Conservation (phyloP, 2,888 invertebrate species). For the Cancer borealis region DNA sequence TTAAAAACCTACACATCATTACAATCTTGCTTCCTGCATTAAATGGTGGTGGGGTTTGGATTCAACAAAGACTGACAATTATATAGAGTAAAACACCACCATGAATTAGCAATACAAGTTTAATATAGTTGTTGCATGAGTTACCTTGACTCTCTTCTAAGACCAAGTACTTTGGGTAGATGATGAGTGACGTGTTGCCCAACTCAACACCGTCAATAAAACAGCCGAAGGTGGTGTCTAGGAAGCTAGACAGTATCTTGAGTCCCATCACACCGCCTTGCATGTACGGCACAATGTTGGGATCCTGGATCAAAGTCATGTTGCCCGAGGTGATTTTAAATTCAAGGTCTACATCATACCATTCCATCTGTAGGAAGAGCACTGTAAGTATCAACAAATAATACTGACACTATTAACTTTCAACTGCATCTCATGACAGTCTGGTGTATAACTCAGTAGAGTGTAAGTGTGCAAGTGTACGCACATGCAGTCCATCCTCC, state of each 20-base stretch:
- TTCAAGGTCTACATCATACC: constrained; percentile 66
- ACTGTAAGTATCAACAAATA: background rate
- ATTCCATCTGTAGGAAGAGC: constrained; percentile 54
- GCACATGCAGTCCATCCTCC: constrained; percentile 17
- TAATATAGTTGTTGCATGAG: background rate
- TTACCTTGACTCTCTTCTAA: constrained; percentile 42
- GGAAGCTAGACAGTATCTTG: constrained; percentile 39
- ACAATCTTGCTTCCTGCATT: background rate
- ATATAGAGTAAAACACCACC: background rate
- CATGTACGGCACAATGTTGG: constrained; percentile 46
- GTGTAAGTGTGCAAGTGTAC: background rate
- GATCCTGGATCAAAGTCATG: background rate
- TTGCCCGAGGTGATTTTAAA: constrained; percentile 58
- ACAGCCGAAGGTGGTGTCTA: constrained; percentile 59
- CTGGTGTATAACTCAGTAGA: background rate
- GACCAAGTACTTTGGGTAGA: constrained; percentile 52
- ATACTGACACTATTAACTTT: background rate
- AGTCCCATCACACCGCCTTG: constrained; percentile 48
- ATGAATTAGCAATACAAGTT: background rate
- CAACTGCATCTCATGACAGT: background rate
- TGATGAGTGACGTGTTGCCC: constrained; percentile 54
- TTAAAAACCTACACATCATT: background rate
- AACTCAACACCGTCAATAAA: background rate
- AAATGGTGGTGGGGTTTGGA: background rate
- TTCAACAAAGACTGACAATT: background rate